Evolutionary conservation across 2,888 invertebrate genomes (phyloP).

Genomic region (Torymus texanus): DNA sequence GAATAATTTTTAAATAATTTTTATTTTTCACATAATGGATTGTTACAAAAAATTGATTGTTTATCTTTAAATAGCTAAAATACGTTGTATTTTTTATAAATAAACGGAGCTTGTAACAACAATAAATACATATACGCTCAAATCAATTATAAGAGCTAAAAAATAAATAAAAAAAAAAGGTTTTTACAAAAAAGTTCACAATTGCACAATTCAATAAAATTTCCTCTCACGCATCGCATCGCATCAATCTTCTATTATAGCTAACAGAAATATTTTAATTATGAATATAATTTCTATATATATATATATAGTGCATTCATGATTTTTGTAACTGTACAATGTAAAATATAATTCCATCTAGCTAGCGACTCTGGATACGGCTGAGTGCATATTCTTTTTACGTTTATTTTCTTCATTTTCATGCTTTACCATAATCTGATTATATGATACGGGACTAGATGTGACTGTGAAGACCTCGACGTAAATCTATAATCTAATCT

Average conservation of each 20-base stretch:
- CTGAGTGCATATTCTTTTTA: conserved; percentile 62
- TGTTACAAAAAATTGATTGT: conserved; percentile 13
- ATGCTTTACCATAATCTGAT: conserved; percentile 38
- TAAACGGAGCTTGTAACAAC: conserved; percentile 30
- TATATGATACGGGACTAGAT: conserved; percentile 42
- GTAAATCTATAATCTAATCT: conserved; percentile 7
- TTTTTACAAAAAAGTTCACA: conserved; percentile 49
- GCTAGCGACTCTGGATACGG: conserved; percentile 69
- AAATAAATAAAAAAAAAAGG: conserved; percentile 28
- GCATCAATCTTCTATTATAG: conserved; percentile 28
- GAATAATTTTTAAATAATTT: conserved; percentile 18
- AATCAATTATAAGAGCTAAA: conserved; percentile 29
- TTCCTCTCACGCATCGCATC: conserved; percentile 34
- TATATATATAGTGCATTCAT: conserved; percentile 65
- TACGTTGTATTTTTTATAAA: conserved; percentile 14
- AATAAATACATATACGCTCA: conserved; percentile 22
- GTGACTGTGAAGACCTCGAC: conserved; percentile 51
- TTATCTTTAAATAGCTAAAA: conserved; percentile 15
- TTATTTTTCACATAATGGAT: conserved; percentile 29
- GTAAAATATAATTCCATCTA: conserved; percentile 75
- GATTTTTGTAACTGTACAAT: conserved; percentile 69
- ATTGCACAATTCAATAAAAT: conserved; percentile 49
- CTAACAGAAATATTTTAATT: conserved; percentile 45
- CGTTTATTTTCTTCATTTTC: conserved; percentile 55
- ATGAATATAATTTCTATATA: conserved; percentile 65